Conservation (phyloP, 2,113 vertebrate genomes). For the Myiozetetes cayanensis region DNA sequence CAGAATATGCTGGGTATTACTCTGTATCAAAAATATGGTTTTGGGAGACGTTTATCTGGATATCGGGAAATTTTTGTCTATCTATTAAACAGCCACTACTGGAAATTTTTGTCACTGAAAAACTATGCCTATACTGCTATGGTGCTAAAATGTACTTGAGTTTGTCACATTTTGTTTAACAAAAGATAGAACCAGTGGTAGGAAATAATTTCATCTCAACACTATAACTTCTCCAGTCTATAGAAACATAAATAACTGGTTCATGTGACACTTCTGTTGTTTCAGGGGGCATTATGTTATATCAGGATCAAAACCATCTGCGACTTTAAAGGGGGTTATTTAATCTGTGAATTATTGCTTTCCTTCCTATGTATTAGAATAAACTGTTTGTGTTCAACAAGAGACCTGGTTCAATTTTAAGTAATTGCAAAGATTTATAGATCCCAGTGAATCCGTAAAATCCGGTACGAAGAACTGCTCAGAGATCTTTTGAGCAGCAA, state of each 20-base stretch:
- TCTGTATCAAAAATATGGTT: neutral
- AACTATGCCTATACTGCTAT: neutral
- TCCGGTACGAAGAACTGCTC: too few relatives aligned
- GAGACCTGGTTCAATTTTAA: neutral
- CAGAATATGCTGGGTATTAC: neutral
- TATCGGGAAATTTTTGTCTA: neutral
- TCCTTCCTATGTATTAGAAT: neutral
- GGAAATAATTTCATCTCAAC: neutral
- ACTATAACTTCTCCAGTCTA: neutral
- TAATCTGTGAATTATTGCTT: slow-evolving; percentile 36
- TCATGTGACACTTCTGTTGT: neutral
- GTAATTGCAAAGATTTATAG: slow-evolving; percentile 20
- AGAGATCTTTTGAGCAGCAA: too few relatives aligned
- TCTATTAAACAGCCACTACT: neutral
- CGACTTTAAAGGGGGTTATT: neutral
- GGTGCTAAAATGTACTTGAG: neutral
- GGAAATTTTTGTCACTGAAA: neutral
- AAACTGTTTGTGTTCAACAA: neutral
- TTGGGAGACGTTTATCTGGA: neutral
- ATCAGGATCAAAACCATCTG: slow-evolving; percentile 11
- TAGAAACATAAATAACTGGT: neutral
- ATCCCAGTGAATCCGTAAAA: neutral
- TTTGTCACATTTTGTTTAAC: neutral
- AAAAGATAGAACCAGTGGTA: neutral
- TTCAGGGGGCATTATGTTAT: neutral